These are phyloP conservation scores for Ormyrus rosae DNA, from an alignment of 2,888 invertebrate genomes.

Conservation along the genomic window DNA sequence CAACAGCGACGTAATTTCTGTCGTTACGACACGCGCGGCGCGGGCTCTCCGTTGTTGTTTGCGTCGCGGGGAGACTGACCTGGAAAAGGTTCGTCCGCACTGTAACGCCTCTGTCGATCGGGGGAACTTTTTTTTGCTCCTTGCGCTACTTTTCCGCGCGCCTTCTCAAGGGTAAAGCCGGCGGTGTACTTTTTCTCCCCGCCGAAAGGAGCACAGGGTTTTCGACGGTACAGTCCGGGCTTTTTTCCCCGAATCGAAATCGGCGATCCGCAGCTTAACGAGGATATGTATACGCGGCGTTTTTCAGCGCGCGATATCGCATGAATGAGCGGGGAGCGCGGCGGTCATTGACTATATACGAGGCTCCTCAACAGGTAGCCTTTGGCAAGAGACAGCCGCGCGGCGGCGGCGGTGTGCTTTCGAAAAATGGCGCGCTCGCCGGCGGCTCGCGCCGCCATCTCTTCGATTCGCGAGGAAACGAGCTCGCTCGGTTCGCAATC, in stretches of 20 bases:
- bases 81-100: constrained; percentile 10
- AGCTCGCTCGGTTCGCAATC: constrained; percentile 46
- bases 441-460: constrained; percentile 64
- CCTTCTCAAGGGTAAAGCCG: neutral
- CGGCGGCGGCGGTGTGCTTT: neutral
- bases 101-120: neutral
- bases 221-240: too few relatives aligned
- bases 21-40: neutral
- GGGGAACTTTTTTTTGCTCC: neutral
- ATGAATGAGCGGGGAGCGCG: too few relatives aligned
- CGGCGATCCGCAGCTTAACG: neutral
- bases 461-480: constrained; percentile 61
- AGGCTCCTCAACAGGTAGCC: constrained; percentile 28
- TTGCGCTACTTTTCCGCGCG: neutral
- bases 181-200: too few relatives aligned
- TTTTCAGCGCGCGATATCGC: too few relatives aligned
- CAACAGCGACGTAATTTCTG: neutral
- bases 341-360: neutral
- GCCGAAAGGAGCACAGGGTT: too few relatives aligned
- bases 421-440: constrained; percentile 25
- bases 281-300: neutral
- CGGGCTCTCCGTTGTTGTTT: neutral
- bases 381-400: too few relatives aligned
- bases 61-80: neutral
- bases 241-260: too few relatives aligned